These are phyloP conservation scores for Cheilinus undulatus DNA, from an alignment of 2,113 vertebrate genomes.

Conservation along the genomic window DNA sequence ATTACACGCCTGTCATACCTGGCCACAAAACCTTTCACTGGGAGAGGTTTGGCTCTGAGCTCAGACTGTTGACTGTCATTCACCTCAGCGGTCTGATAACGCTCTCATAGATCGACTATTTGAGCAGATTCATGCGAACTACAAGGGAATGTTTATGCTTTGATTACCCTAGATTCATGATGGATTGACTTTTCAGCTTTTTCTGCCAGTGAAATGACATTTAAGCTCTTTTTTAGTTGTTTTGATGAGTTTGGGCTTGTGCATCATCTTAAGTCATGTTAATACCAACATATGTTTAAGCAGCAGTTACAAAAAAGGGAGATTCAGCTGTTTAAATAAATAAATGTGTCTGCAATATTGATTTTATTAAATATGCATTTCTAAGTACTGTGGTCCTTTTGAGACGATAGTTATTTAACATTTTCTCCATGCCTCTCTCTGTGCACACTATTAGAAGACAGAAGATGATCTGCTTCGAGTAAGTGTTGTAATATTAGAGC, in stretches of 20 bases:
- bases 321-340: neutral
- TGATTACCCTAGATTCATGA: constrained; percentile 27
- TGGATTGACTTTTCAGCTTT: neutral
- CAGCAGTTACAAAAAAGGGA: no score
- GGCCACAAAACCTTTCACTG: constrained; percentile 33
- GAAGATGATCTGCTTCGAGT: neutral
- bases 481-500: constrained; percentile 19
- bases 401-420: neutral
- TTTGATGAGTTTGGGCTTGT: no score
- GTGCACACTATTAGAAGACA: neutral
- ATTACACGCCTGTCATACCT: constrained; percentile 59
- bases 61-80: constrained; percentile 22
- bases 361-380: constrained; percentile 1
- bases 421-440: neutral
- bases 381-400: neutral
- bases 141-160: constrained; percentile 8
- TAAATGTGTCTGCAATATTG: neutral
- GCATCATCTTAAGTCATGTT: no score
- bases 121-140: constrained; percentile 22
- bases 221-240: neutral
- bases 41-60: neutral
- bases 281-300: no score
- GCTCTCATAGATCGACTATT: constrained; percentile 22
- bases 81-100: constrained; percentile 26
- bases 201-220: neutral